Conservation (phyloP, 2,888 invertebrate species). For the Dynastes grantii region DNA sequence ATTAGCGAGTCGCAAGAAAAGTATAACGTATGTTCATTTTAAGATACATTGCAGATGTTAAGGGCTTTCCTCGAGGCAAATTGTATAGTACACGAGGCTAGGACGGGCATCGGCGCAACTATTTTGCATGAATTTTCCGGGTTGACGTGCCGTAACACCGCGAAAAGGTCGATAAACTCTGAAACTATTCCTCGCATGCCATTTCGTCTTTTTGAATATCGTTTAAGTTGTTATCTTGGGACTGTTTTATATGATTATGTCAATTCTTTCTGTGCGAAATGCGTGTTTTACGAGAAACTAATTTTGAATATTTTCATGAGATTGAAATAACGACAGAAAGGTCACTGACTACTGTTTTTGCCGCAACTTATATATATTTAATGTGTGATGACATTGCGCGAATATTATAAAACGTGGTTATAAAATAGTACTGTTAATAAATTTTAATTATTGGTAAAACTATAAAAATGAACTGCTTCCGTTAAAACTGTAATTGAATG, state of each 20-base stretch:
- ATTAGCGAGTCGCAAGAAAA: conserved; percentile 2
- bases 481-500: neutral
- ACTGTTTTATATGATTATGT: neutral
- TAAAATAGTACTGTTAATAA: neutral
- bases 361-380: neutral
- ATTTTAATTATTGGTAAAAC: neutral
- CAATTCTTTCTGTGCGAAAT: neutral
- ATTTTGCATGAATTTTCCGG: conserved; percentile 33
- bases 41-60: neutral
- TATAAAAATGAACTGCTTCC: neutral
- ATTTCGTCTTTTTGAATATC: conserved; percentile 11
- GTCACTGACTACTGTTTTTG: neutral
- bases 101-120: neutral
- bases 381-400: neutral
- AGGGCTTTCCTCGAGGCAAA: conserved; percentile 11
- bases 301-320: no score
- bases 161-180: conserved; percentile 32
- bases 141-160: conserved; percentile 12
- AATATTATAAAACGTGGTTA: neutral
- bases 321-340: neutral
- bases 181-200: conserved; percentile 7
- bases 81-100: conserved; percentile 9
- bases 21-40: neutral
- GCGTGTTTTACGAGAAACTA: neutral
- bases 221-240: conserved; percentile 14